Evolutionary conservation across 2,113 vertebrate species (phyloP).

Genomic region (Azemiops feae): DNA sequence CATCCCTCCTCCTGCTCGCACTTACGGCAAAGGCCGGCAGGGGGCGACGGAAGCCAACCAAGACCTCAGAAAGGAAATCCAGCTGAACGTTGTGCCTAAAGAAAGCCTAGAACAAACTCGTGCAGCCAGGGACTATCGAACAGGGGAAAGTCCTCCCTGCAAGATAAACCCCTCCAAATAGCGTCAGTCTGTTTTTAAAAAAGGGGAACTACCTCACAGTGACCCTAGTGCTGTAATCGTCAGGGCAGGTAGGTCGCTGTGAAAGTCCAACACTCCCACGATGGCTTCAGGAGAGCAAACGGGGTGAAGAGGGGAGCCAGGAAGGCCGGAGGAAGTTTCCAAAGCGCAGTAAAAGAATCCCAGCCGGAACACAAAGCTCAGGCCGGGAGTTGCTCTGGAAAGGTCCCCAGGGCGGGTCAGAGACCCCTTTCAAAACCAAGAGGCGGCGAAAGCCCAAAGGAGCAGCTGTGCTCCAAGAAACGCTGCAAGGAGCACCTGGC

Average conservation of each 20-base stretch:
- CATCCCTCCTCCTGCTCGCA: neutral
- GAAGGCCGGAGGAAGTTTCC: neutral
- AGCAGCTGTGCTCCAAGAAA: neutral
- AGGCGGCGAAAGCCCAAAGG: too few species aligned
- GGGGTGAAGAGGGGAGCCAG: neutral
- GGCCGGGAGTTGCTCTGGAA: neutral
- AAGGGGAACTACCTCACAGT: neutral
- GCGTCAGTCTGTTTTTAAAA: neutral
- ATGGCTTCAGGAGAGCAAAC: neutral
- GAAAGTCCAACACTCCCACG: neutral
- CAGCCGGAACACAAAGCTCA: neutral
- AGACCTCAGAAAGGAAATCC: neutral
- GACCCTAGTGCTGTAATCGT: neutral
- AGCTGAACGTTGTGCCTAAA: neutral
- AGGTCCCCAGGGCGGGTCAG: neutral
- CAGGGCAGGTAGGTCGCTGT: too few species aligned
- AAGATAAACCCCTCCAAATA: neutral
- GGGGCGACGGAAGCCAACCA: neutral
- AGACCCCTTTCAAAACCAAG: neutral
- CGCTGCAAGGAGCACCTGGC: neutral
- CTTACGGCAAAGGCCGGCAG: neutral
- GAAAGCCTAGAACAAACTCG: neutral
- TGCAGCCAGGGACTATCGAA: neutral
- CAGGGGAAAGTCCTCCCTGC: neutral
- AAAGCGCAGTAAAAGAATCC: neutral